Conservation (phyloP, 2,797 vertebrate species). For the Otolemur crassicaudatus region DNA sequence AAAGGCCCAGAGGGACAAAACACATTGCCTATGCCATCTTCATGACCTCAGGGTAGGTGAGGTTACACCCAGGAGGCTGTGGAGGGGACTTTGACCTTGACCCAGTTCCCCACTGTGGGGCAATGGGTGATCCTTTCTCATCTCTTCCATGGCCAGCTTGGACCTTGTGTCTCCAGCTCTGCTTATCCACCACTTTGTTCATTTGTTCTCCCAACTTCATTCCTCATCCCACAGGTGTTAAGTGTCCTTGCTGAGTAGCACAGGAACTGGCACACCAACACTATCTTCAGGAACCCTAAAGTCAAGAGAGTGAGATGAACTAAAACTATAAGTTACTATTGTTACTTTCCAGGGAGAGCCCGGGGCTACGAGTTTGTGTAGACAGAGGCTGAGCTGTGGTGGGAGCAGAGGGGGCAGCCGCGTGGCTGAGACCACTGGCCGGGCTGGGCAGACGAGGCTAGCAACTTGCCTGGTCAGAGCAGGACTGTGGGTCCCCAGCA, state of each 20-base stretch:
- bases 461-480: neutral
- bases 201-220: neutral
- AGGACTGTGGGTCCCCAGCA: neutral
- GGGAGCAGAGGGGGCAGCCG: neutral
- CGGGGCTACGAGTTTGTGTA: neutral
- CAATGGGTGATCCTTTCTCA: no score
- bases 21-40: neutral
- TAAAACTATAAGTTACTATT: neutral
- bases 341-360: neutral
- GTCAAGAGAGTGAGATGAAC: neutral
- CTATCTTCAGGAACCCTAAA: neutral
- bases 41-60: neutral
- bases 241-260: neutral
- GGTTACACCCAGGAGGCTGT: neutral
- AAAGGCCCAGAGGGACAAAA: neutral
- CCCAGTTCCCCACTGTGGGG: neutral
- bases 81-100: neutral
- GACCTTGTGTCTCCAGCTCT: neutral
- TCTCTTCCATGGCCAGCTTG: rapidly evolving
- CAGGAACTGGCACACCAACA: neutral
- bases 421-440: neutral
- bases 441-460: neutral
- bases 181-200: neutral
- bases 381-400: neutral
- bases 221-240: neutral